These are phyloP conservation scores for Lycodopsis pacificus DNA, from an alignment of 2,797 vertebrate genomes.

Conservation along the genomic window DNA sequence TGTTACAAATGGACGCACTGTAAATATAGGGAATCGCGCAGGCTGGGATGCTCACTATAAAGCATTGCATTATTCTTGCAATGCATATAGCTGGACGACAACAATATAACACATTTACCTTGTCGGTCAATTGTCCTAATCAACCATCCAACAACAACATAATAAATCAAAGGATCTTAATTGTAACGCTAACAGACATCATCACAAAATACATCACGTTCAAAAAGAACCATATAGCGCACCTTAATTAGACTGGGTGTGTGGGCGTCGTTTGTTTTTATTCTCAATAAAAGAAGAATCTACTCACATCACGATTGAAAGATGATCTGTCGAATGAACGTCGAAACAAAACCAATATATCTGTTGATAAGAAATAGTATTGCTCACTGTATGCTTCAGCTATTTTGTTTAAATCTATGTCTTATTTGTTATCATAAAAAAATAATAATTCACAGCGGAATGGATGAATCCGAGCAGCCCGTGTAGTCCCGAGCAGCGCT, in stretches of 20 bases:
- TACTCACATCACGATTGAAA: slow-evolving; percentile 73
- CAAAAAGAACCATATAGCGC: not conserved
- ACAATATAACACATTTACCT: not conserved
- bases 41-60: slow-evolving; percentile 10
- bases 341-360: slow-evolving; percentile 30
- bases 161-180: not conserved
- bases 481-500: slow-evolving; percentile 62
- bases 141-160: slow-evolving; percentile 3
- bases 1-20: slow-evolving; percentile 41
- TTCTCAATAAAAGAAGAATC: slow-evolving; percentile 34
- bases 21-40: slow-evolving; percentile 32
- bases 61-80: not conserved
- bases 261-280: slow-evolving; percentile 16
- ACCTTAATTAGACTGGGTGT: not conserved
- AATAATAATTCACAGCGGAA: not conserved
- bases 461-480: slow-evolving; percentile 19
- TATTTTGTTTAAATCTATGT: not conserved
- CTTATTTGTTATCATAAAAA: not conserved
- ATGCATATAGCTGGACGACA: not conserved
- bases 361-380: not conserved
- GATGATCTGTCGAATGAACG: slow-evolving; percentile 47
- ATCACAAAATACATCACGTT: not conserved
- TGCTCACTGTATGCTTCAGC: not conserved
- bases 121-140: not conserved
- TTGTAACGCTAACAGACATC: not conserved